phyloP scores from a whole-genome alignment of 1,140 invertebrate genomes.

The Oscheius sp. region DNA sequence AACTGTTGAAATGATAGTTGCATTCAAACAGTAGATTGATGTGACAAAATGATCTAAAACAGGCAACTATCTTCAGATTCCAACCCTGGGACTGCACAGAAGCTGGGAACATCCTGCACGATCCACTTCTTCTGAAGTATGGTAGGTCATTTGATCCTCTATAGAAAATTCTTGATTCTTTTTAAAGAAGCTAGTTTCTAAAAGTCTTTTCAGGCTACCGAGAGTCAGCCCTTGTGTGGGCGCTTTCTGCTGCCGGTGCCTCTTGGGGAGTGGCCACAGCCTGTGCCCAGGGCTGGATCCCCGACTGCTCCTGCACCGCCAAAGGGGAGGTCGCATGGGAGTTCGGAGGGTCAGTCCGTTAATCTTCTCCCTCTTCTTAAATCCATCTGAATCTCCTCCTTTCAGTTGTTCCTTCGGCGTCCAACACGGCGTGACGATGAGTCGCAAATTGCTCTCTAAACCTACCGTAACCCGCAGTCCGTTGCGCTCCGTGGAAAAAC shows the following conservation, averaged over 20 bases:
- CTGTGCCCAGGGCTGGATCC: conserved; percentile 51
- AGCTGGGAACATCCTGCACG: conserved; percentile 53
- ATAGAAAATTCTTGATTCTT: conserved; percentile 12
- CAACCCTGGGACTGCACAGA: conserved; percentile 54
- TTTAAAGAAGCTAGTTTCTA: conserved; percentile 22
- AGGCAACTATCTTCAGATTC: conserved; percentile 42
- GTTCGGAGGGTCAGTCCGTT: conserved; percentile 15
- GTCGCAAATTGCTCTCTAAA: conserved; percentile 52
- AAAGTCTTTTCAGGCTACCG: conserved; percentile 45
- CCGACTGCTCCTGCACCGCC: conserved; percentile 45
- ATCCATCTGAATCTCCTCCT: background rate
- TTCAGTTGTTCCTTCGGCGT: conserved; percentile 54
- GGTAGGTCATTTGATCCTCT: conserved; percentile 35
- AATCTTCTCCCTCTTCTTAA: conserved; percentile 21
- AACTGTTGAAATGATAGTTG: too few relatives aligned
- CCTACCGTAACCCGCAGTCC: conserved; percentile 31
- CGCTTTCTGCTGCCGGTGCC: conserved; percentile 54
- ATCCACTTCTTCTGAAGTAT: conserved; percentile 46
- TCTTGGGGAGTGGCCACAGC: conserved; percentile 56
- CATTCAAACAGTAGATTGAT: too few relatives aligned
- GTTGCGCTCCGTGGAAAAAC: conserved; percentile 51
- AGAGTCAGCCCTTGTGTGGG: conserved; percentile 56
- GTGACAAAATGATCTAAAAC: too few relatives aligned
- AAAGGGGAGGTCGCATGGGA: conserved; percentile 15
- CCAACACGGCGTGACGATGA: conserved; percentile 50